phyloP scores from a whole-genome alignment of 2,888 invertebrate species.

The Norana najaformis region DNA sequence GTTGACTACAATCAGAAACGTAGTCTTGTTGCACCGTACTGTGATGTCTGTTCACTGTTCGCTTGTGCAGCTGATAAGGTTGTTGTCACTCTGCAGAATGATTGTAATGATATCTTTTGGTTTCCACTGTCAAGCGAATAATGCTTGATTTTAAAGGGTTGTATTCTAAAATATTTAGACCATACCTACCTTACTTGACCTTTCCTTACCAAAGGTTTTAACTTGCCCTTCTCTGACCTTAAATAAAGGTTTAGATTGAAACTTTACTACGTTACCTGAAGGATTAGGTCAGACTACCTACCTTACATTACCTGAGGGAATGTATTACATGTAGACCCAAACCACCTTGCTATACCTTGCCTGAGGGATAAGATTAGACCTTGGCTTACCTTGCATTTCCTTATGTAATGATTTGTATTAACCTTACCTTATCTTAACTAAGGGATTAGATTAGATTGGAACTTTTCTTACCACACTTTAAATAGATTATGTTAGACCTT shows the following conservation, averaged over 20 bases:
- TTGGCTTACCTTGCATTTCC: too few species aligned
- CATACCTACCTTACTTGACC: background rate
- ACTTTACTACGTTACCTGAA: background rate
- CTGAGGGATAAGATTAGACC: background rate
- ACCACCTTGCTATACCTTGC: background rate
- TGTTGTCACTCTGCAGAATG: background rate
- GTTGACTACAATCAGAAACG: slow-evolving; percentile 66
- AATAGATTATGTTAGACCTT: background rate
- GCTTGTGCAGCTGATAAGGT: background rate
- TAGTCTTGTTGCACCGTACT: slow-evolving; percentile 67
- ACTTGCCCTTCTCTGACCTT: background rate
- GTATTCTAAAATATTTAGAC: background rate
- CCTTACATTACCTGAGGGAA: background rate
- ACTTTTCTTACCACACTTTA: too few species aligned
- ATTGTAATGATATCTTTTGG: background rate
- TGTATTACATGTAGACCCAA: too few species aligned
- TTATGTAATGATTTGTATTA: background rate
- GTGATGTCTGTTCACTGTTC: slow-evolving; percentile 69
- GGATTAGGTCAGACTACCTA: background rate
- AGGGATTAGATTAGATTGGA: too few species aligned
- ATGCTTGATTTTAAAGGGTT: background rate
- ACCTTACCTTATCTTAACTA: too few species aligned
- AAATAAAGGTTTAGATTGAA: background rate
- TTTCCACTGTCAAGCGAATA: background rate
- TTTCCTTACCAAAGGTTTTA: background rate